A percentile compares a stretch with the other conserved stretches of the same genome.
Conservation (phyloP, 2,888 invertebrate species). For the Vesta saturnalis region DNA sequence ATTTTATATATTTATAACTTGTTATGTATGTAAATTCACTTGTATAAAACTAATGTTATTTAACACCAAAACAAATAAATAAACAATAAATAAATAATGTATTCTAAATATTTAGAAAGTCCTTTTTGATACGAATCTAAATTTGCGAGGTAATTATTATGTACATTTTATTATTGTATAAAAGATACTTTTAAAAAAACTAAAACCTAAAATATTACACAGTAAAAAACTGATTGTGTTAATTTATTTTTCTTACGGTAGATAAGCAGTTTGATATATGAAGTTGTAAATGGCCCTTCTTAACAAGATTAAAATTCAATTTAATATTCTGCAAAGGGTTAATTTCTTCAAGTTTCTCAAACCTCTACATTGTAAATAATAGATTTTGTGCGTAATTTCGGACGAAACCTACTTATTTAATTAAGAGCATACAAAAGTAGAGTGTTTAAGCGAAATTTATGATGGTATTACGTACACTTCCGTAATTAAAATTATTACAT, state of each 20-base stretch:
- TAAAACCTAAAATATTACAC: no score
- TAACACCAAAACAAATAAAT: no score
- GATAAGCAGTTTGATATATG: not conserved
- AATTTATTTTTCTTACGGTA: not conserved
- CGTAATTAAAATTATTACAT: slow-evolving; percentile 1
- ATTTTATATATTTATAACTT: no score
- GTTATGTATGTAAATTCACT: no score
- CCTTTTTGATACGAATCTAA: no score
- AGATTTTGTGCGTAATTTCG: not conserved
- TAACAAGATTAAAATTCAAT: not conserved
- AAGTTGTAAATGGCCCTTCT: not conserved
- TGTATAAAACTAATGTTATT: no score
- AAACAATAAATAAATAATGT: no score
- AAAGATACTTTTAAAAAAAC: no score
- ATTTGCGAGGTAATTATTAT: no score
- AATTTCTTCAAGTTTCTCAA: not conserved
- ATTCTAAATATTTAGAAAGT: no score
- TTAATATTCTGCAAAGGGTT: slow-evolving; percentile 1
- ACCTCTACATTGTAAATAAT: not conserved
- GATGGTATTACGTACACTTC: slow-evolving; percentile 1
- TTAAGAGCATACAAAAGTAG: slow-evolving; percentile 1
- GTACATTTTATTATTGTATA: no score
- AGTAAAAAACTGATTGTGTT: no score
- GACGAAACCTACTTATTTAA: not conserved
- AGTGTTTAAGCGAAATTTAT: not conserved